Percentiles rank a stretch among this genome's conserved stretches.
These are phyloP conservation scores for Aporrectodea caliginosa DNA, from an alignment of 1,140 invertebrate species.

Conservation along the genomic window DNA sequence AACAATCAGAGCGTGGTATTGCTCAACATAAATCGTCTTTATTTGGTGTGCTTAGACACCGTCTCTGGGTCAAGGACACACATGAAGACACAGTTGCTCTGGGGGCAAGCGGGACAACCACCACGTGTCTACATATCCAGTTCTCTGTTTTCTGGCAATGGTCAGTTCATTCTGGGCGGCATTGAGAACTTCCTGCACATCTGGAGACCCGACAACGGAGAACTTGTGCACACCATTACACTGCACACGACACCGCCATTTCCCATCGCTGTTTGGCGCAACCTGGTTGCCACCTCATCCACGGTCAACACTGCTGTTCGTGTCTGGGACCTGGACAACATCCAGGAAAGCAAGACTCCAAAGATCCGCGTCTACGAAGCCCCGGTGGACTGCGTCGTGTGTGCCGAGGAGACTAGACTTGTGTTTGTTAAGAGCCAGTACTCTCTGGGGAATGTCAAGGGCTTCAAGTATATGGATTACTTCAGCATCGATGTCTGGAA, in stretches of 20 bases:
- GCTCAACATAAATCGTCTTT: slow-evolving; percentile 22
- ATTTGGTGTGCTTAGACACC: slow-evolving; percentile 21
- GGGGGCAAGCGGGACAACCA: not conserved
- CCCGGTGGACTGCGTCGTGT: slow-evolving; percentile 26
- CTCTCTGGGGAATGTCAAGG: slow-evolving; percentile 8
- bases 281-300: slow-evolving; percentile 28
- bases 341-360: not conserved
- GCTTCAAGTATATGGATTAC: slow-evolving; percentile 28
- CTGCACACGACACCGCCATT: slow-evolving; percentile 24
- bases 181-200: slow-evolving; percentile 21
- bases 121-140: not conserved
- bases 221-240: slow-evolving; percentile 18
- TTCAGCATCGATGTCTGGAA: slow-evolving; percentile 33
- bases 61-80: not conserved
- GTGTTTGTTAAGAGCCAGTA: slow-evolving; percentile 30
- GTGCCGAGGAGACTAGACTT: slow-evolving; percentile 8
- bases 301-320: slow-evolving; percentile 29
- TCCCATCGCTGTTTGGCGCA: slow-evolving; percentile 11
- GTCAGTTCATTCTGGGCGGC: slow-evolving; percentile 22
- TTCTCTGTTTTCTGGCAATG: slow-evolving; percentile 7
- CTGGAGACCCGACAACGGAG: slow-evolving; percentile 22
- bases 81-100: not conserved
- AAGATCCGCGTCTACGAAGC: slow-evolving; percentile 22
- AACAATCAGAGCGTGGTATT: slow-evolving; percentile 20
- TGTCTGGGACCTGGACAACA: slow-evolving; percentile 31